phyloP scores from a whole-genome alignment of 2,113 vertebrate genomes.

The Meriones unguiculatus region DNA sequence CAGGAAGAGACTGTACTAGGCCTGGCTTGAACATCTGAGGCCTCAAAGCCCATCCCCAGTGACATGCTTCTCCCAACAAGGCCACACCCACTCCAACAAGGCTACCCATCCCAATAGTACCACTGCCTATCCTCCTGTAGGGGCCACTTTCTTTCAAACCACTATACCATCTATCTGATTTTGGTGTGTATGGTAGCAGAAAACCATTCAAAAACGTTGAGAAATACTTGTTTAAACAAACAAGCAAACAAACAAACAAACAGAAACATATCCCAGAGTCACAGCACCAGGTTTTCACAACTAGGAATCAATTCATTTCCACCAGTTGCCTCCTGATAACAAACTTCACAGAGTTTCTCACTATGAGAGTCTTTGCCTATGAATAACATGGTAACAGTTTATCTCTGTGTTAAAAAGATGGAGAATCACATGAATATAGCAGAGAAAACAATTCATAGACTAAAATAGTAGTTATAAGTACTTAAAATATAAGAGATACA shows the following conservation, averaged over 20 bases:
- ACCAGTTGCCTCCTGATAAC: not conserved
- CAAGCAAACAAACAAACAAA: not conserved
- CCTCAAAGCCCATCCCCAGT: not conserved
- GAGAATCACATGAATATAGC: not conserved
- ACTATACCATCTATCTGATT: not conserved
- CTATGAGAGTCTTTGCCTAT: not conserved
- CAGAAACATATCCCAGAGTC: not conserved
- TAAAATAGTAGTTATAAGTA: not conserved
- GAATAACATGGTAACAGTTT: not conserved
- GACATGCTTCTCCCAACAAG: not conserved
- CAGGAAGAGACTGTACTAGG: not conserved
- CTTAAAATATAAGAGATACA: not conserved
- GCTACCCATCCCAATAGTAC: not conserved
- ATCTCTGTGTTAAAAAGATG: not conserved
- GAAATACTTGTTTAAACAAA: not conserved
- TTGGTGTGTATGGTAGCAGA: not conserved
- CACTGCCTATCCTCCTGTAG: not conserved
- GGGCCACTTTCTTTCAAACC: not conserved
- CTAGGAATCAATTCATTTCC: not conserved
- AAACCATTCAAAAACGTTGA: conserved; percentile 8
- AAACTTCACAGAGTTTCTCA: not conserved
- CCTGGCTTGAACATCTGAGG: not conserved
- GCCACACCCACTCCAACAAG: not conserved
- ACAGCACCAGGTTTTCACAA: not conserved
- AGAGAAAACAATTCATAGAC: not conserved